A percentile compares a stretch with the other conserved stretches of the same genome.
phyloP scores from a whole-genome alignment of 2,888 invertebrate species.

The Cephonodes hylas region DNA sequence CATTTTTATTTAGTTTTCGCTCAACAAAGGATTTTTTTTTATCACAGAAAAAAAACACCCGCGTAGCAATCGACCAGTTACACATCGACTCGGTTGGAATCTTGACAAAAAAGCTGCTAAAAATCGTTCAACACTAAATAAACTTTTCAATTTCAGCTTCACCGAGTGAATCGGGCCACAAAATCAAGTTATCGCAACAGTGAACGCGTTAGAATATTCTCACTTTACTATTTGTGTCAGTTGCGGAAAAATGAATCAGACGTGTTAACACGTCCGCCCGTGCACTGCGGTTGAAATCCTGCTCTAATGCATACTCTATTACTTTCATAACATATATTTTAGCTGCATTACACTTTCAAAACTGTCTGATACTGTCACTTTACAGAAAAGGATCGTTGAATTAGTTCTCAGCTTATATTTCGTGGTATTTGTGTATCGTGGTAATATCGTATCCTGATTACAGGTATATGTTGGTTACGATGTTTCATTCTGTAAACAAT shows the following conservation, averaged over 20 bases:
- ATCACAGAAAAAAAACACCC: neutral
- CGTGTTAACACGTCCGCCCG: constrained; percentile 59
- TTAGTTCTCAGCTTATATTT: neutral
- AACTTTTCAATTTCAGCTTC: constrained; percentile 28
- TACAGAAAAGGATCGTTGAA: neutral
- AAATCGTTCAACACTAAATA: constrained; percentile 14
- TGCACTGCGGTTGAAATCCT: constrained; percentile 20
- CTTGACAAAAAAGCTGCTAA: neutral
- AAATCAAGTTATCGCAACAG: constrained; percentile 32
- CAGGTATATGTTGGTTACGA: too few relatives aligned
- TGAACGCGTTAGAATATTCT: constrained; percentile 30
- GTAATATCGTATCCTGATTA: neutral
- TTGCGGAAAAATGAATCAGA: constrained; percentile 56
- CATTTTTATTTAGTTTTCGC: too few relatives aligned
- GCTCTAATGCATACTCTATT: neutral
- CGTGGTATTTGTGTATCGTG: too few relatives aligned
- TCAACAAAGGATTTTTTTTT: neutral
- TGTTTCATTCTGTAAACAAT: neutral
- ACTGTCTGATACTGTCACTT: neutral
- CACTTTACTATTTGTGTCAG: constrained; percentile 29
- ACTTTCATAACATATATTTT: neutral
- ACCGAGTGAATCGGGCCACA: constrained; percentile 18
- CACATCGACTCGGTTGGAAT: neutral
- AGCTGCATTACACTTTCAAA: neutral
- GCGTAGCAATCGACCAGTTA: neutral